Evolutionary conservation across 2,113 vertebrate species (phyloP).

Genomic region (Morone saxatilis): DNA sequence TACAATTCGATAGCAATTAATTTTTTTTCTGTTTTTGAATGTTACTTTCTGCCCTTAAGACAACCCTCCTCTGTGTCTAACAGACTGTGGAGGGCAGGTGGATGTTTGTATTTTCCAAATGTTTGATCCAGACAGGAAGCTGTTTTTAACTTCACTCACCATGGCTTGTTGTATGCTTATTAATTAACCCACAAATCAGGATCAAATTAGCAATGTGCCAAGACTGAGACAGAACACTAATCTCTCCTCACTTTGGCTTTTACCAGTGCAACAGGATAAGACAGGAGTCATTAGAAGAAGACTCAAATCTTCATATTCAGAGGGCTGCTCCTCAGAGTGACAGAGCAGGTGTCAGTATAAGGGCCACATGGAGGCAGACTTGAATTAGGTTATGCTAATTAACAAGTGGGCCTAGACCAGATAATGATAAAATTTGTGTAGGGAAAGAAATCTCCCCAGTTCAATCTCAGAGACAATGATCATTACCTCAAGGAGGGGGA

Average conservation of each 20-base stretch:
- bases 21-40: neutral
- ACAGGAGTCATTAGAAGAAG: slow-evolving; percentile 8
- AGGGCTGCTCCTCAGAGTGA: neutral
- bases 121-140: neutral
- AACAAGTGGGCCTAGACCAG: slow-evolving; percentile 17
- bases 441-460: slow-evolving; percentile 13
- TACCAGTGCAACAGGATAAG: slow-evolving; percentile 6
- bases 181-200: neutral
- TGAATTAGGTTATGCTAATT: slow-evolving; percentile 45
- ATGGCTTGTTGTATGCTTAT: slow-evolving; percentile 2
- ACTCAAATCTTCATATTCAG: slow-evolving; percentile 16
- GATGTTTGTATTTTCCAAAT: neutral
- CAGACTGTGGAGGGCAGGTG: neutral
- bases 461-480: slow-evolving; percentile 11
- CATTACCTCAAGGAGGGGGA: slow-evolving; percentile 26
- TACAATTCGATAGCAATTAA: neutral
- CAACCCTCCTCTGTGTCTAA: neutral
- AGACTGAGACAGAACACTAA: neutral
- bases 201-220: neutral
- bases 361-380: neutral
- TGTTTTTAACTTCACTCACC: slow-evolving; percentile 21
- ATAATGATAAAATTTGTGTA: slow-evolving; percentile 42
- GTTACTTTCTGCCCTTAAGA: neutral
- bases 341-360: neutral
- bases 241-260: slow-evolving; percentile 16